Base-by-base conservation (phyloP, 2,113 vertebrate species). In the Toxotes jaculatrix region DNA sequence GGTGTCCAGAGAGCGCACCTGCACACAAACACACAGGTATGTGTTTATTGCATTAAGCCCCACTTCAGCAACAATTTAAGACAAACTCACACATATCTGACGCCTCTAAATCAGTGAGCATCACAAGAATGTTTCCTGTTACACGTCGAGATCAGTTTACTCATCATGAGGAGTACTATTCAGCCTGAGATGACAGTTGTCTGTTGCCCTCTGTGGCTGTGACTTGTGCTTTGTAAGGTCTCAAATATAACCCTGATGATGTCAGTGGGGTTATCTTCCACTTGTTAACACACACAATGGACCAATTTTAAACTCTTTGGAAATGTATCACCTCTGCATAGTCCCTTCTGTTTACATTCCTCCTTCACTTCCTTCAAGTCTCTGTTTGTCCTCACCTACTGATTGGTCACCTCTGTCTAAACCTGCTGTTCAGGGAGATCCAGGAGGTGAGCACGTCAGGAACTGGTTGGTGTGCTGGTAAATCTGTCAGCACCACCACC, bases 1-100 rank as follows among this genome's bases (percentile, higher is more conserved):
- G 72, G 95, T 96, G 93, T 98, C 98, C 89, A 99, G 87, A 0
- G 97, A 97, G 80, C 97, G 97, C 83, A 98, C 96, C 98, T 99
- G 47, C 51, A 62, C 38, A 55, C 57, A 80, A 38, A 47, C 32
- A 17, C 32, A 36, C 7, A 16, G 36, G 31, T 11, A 11, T 7
- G 19, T 0, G 9, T 32, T 7, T 21, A 14, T 4, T 45, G 49
- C 0, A 47, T 51, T 2, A 19, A 23, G 2, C 42, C 47, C 32
- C 11, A 57, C n/a, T 7, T 13, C 4, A 57, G 21, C 38, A 23
- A 0, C 5, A 21, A 43, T 31, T 60, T 27, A 38, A 38, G 13
- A 42, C 16, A 7, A 42, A 5, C 17, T 10, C 12, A 36, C 23
- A 21, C 49, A 62, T 9, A 45, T 13, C 3, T 1, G 34, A 12